Evolutionary conservation across 2,888 invertebrate genomes (phyloP).

Genomic region (Adelphocoris suturalis): DNA sequence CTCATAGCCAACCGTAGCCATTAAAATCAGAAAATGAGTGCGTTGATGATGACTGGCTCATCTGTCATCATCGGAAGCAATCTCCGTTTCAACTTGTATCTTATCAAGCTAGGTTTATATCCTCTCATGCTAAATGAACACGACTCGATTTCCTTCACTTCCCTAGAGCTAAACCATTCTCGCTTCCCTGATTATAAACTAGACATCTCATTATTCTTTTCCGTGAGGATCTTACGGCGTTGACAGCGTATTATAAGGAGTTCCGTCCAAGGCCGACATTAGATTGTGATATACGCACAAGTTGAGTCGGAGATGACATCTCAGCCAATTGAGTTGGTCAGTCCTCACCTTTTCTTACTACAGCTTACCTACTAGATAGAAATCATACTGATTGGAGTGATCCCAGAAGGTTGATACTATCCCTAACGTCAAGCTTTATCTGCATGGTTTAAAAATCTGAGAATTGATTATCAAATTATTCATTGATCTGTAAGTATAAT

Average conservation of each 20-base stretch:
- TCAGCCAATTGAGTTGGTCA: background rate
- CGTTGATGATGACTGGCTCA: background rate
- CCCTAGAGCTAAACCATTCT: background rate
- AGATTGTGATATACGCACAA: slow-evolving; percentile 17
- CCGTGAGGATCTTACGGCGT: background rate
- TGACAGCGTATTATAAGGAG: slow-evolving; percentile 27
- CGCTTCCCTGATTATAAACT: background rate
- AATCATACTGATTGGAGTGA: too few relatives aligned
- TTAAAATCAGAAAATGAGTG: background rate
- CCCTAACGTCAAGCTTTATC: too few relatives aligned
- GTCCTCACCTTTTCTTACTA: background rate
- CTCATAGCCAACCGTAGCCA: background rate
- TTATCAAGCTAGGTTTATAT: background rate
- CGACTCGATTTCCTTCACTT: background rate
- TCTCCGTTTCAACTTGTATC: background rate
- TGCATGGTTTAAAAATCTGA: too few relatives aligned
- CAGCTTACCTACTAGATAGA: too few relatives aligned
- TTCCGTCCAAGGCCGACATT: background rate
- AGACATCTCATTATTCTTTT: slow-evolving; percentile 4
- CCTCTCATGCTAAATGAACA: background rate
- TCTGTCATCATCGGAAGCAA: background rate
- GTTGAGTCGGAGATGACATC: background rate
- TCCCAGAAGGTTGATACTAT: too few relatives aligned
- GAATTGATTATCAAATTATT: too few relatives aligned
- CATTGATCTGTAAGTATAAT: too few relatives aligned